Base-by-base conservation (phyloP, 2,113 vertebrate species). In the Okapia johnstoni region DNA sequence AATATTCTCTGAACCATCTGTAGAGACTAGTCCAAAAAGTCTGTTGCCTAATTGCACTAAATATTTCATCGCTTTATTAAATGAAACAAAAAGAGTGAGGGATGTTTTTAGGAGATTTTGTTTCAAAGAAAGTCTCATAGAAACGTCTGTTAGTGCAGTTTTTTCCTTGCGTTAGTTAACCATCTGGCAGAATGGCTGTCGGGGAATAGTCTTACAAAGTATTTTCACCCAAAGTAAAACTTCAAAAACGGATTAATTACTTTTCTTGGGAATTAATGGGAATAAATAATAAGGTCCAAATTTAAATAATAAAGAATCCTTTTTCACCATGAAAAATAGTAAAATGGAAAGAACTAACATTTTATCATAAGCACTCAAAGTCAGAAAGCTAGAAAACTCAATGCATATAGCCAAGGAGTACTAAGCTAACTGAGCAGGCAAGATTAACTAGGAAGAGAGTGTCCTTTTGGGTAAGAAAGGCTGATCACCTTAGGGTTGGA, bases 271-370 rank as follows among this genome's bases (percentile, higher is more conserved):
- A 90, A 90, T 94, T 88, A 96, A 57, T 88, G 50, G 2, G 95
- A 95, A 83, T 85, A 93, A 93, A 85, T 48, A 55, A 48, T 28
- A 86, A 21, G 25, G 40, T 85, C 1, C 2, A 55, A 61, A 66
- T 96, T 90, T 96, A 97, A 91, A n/a, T 63, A 95, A 40, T 13
- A 84, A 98, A 85, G 7, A 28, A 85, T 87, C 28, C 30, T 43
- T 87, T 70, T 97, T 83, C 17, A n/a, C 16, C 36, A 26, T 88
- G 33, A 58, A 96, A 88, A 81, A 88, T 15, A 36, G 7, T 73
- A 79, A 80, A 95, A 81, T 81, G 17, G 1, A 60, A 90, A 94
- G 11, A 96, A 76, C 36, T 94, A 63, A 21, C 26, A 87, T 91
- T 88, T 91, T 93, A 73, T 93, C 19, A 15, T 57, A 46, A 94